Conservation (phyloP, 2,888 invertebrate genomes). For the Chrysodeixis includens region DNA sequence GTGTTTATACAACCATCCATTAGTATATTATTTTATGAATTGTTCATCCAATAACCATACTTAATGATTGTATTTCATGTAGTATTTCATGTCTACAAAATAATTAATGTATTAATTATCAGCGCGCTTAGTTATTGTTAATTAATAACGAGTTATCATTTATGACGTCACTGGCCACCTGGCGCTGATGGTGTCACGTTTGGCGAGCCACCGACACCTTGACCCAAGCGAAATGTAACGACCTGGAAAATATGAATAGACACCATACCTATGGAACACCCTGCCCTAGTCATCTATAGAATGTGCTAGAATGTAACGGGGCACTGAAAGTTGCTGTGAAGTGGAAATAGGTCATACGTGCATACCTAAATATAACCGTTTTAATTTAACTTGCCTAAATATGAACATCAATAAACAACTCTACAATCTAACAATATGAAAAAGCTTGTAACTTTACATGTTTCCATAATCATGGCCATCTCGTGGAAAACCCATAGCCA, state of each 20-base stretch:
- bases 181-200: conserved; percentile 9
- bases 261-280: conserved; percentile 19
- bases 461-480: background rate
- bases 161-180: conserved; percentile 29
- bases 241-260: conserved; percentile 29
- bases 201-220: conserved; percentile 21
- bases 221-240: conserved; percentile 30
- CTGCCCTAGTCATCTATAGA: conserved; percentile 3
- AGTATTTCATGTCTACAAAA: background rate
- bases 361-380: too few relatives aligned
- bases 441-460: background rate
- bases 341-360: background rate
- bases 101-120: background rate
- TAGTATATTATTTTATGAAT: background rate
- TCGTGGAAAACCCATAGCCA: background rate
- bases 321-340: background rate
- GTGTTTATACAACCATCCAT: background rate
- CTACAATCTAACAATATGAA: too few relatives aligned
- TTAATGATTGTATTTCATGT: background rate
- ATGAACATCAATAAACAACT: too few relatives aligned
- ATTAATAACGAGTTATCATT: conserved; percentile 15
- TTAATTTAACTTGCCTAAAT: too few relatives aligned
- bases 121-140: background rate
- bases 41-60: background rate
- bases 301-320: conserved; percentile 6